phyloP scores from a whole-genome alignment of 1,140 invertebrate genomes.

The Piezodorus guildinii region DNA sequence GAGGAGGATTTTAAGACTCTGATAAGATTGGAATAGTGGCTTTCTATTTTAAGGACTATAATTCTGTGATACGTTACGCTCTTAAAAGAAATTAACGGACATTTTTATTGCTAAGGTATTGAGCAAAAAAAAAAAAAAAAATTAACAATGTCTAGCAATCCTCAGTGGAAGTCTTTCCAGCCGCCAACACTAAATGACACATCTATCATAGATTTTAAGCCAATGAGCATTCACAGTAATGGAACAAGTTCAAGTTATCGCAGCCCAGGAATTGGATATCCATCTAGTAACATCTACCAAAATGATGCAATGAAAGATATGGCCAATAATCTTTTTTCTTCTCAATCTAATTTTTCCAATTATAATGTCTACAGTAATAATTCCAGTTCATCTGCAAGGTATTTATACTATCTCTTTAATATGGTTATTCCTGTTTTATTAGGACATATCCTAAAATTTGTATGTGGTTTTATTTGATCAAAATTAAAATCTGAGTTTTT shows the following conservation, averaged over 20 bases:
- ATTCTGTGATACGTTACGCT: constrained; percentile 29
- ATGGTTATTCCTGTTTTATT: too few relatives aligned
- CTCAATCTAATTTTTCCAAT: constrained; percentile 22
- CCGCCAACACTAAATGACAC: constrained; percentile 61
- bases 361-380: constrained; percentile 27
- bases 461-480: too few relatives aligned
- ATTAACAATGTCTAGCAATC: constrained; percentile 60
- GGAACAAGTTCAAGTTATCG: constrained; percentile 34
- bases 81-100: constrained; percentile 4
- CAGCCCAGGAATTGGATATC: constrained; percentile 46
- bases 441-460: too few relatives aligned
- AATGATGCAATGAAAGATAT: constrained; percentile 27
- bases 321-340: constrained; percentile 28
- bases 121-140: constrained; percentile 18
- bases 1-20: constrained; percentile 13
- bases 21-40: constrained; percentile 24
- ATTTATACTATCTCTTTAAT: not conserved
- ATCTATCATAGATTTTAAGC: constrained; percentile 56
- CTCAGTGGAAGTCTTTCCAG: constrained; percentile 87
- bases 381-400: constrained; percentile 12
- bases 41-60: constrained; percentile 28
- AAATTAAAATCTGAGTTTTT: too few relatives aligned
- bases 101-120: constrained; percentile 3
- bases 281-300: constrained; percentile 24
- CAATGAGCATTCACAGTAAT: constrained; percentile 34